Conservation (phyloP, 2,888 invertebrate genomes). For the Pyrgus malvae region DNA sequence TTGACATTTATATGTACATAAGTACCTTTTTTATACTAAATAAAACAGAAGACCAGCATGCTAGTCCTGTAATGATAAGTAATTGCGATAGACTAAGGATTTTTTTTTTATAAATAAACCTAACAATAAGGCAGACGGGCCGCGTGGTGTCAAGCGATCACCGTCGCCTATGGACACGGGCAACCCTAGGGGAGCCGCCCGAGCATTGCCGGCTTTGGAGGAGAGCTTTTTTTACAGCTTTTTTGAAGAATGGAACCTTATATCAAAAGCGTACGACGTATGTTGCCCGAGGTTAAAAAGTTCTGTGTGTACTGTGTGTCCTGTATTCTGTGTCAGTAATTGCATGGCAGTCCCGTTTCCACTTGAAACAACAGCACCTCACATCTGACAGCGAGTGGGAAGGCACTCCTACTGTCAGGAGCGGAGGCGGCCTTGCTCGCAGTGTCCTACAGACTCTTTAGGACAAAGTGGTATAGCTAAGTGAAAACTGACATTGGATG, state of each 20-base stretch:
- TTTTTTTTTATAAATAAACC: too few species aligned
- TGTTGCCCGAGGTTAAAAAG: background rate
- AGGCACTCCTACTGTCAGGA: constrained; percentile 11
- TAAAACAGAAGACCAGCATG: too few species aligned
- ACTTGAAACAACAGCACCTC: constrained; percentile 18
- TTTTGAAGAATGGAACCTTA: background rate
- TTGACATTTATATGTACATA: too few species aligned
- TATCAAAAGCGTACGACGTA: background rate
- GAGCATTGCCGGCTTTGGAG: too few species aligned
- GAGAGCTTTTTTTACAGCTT: background rate
- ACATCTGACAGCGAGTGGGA: constrained; percentile 17
- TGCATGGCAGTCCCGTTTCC: constrained; percentile 5
- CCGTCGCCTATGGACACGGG: too few species aligned
- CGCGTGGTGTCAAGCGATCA: too few species aligned
- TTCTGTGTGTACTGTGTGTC: too few species aligned
- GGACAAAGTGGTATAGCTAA: background rate
- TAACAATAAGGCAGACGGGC: too few species aligned
- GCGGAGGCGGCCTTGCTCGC: constrained; percentile 19
- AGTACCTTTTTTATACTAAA: too few species aligned
- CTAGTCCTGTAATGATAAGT: too few species aligned
- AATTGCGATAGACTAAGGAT: too few species aligned
- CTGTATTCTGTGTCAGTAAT: constrained; percentile 16
- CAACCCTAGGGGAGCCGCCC: too few species aligned
- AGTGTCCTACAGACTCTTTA: constrained; percentile 13
- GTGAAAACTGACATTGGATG: background rate